Evolutionary conservation across 1,140 invertebrate genomes (phyloP).

Genomic region (Drosophila athabasca): DNA sequence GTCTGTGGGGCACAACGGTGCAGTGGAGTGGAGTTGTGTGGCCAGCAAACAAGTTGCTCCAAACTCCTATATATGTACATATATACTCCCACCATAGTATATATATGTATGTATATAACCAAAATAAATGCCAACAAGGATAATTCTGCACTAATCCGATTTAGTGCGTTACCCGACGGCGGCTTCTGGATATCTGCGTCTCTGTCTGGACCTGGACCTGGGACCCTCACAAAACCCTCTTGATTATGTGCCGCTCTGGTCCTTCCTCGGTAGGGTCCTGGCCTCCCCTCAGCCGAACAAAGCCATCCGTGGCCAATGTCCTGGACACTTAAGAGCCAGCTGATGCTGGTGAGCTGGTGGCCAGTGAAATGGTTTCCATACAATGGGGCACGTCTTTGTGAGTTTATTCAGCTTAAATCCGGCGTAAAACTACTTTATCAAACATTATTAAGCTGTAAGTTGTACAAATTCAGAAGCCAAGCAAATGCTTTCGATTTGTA

Average conservation of each 20-base stretch:
- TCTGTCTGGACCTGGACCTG: too few relatives aligned
- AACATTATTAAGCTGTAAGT: too few relatives aligned
- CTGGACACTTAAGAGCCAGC: slow-evolving; percentile 58
- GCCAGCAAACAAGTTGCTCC: slow-evolving; percentile 53
- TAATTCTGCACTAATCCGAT: slow-evolving; percentile 78
- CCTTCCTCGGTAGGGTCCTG: neutral
- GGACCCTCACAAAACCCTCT: slow-evolving; percentile 11
- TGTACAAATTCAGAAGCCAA: too few relatives aligned
- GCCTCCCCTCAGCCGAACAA: neutral
- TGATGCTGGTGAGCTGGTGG: slow-evolving; percentile 32
- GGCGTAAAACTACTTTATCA: too few relatives aligned
- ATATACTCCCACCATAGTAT: neutral
- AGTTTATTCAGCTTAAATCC: too few relatives aligned
- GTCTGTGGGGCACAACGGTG: slow-evolving; percentile 6
- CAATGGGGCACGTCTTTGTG: slow-evolving; percentile 22
- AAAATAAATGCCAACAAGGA: slow-evolving; percentile 80
- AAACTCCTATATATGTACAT: neutral
- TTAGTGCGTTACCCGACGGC: slow-evolving; percentile 58
- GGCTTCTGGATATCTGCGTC: slow-evolving; percentile 16
- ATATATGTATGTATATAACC: slow-evolving; percentile 18
- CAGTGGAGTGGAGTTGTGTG: slow-evolving; percentile 28
- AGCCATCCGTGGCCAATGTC: slow-evolving; percentile 38
- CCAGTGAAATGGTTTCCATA: slow-evolving; percentile 27
- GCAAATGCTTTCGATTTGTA: too few relatives aligned
- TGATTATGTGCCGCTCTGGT: slow-evolving; percentile 44